A percentile compares a stretch with the other conserved stretches of the same genome.
phyloP scores from a whole-genome alignment of 1,140 invertebrate species.

The Drosophila micromelanica region DNA sequence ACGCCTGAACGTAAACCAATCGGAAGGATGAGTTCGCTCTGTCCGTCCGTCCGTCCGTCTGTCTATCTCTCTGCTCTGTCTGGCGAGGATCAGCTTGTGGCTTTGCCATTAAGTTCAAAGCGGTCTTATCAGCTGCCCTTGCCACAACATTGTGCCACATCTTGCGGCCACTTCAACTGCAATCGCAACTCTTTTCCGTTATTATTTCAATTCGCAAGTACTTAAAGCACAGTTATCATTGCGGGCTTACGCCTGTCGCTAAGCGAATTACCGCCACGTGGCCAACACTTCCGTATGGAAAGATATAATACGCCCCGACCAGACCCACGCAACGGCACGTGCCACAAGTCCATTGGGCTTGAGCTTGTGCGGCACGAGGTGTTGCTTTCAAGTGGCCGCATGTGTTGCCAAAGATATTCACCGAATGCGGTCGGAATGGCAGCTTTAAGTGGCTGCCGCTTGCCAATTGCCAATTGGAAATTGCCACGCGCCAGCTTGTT shows the following conservation, averaged over 20 bases:
- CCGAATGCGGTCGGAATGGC: slow-evolving; percentile 23
- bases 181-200: slow-evolving; percentile 76
- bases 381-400: slow-evolving; percentile 51
- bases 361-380: slow-evolving; percentile 49
- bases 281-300: slow-evolving; percentile 41
- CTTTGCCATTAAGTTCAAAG: slow-evolving; percentile 38
- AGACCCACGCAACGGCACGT: slow-evolving; percentile 26
- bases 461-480: neutral
- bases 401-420: slow-evolving; percentile 20
- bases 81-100: slow-evolving; percentile 54
- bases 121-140: slow-evolving; percentile 32
- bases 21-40: slow-evolving; percentile 58
- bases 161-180: slow-evolving; percentile 53
- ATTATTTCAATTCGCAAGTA: slow-evolving; percentile 43
- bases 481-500: slow-evolving; percentile 60
- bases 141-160: slow-evolving; percentile 49
- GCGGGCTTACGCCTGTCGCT: slow-evolving; percentile 71
- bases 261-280: slow-evolving; percentile 75
- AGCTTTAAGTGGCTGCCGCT: slow-evolving; percentile 29
- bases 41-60: slow-evolving; percentile 34
- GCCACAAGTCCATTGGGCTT: slow-evolving; percentile 20
- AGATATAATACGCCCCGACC: slow-evolving; percentile 17
- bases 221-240: slow-evolving; percentile 70
- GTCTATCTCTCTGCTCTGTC: slow-evolving; percentile 16
- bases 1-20: slow-evolving; percentile 71